Percentiles rank a stretch among this genome's conserved stretches.
Conservation (phyloP, 1,140 invertebrate species). For the Bombus waltoni region DNA sequence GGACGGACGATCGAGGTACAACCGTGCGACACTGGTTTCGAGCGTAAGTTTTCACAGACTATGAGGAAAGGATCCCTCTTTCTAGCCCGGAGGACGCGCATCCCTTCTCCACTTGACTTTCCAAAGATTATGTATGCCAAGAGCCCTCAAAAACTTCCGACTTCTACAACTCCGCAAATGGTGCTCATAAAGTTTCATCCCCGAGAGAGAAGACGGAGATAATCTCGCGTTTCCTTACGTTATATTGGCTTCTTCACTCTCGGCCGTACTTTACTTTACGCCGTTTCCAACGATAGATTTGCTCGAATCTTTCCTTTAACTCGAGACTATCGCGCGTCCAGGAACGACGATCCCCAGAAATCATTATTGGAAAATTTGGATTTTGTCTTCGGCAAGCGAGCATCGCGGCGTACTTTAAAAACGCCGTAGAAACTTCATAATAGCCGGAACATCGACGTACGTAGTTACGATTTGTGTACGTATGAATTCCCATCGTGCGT, state of each 20-base stretch:
- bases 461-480: too few species aligned
- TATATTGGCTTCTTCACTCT: slow-evolving; percentile 29
- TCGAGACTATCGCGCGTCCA: background rate
- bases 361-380: background rate
- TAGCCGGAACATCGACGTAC: too few species aligned
- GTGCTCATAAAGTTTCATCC: slow-evolving; percentile 33
- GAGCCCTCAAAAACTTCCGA: slow-evolving; percentile 38
- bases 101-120: slow-evolving; percentile 6
- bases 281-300: background rate
- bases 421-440: too few species aligned
- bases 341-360: background rate
- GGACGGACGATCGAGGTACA: background rate
- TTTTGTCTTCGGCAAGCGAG: background rate
- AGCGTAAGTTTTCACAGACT: slow-evolving; percentile 11
- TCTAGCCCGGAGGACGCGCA: background rate
- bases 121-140: slow-evolving; percentile 44
- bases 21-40: background rate
- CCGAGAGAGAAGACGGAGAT: slow-evolving; percentile 6
- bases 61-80: slow-evolving; percentile 12
- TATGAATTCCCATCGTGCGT: too few species aligned
- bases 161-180: slow-evolving; percentile 39
- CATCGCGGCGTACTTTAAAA: background rate
- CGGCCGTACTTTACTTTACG: slow-evolving; percentile 1
- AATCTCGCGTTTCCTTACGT: slow-evolving; percentile 21
- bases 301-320: background rate